A percentile compares a stretch with the other conserved stretches of the same genome.
Evolutionary conservation across 2,113 vertebrate genomes (phyloP).

Genomic region (Lonchura striata): DNA sequence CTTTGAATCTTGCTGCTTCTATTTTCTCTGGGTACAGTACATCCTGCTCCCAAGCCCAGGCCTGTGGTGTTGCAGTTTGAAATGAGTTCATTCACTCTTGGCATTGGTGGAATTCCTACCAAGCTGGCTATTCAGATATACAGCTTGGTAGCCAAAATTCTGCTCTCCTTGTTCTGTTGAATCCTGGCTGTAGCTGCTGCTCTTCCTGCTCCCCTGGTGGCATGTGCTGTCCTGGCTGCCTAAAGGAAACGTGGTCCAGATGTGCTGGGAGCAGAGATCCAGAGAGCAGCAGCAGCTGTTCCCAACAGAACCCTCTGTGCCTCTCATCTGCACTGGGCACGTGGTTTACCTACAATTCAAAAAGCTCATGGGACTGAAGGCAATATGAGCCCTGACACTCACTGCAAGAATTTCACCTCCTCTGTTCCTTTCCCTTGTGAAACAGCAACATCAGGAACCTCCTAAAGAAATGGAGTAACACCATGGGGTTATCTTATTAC

Average conservation of each 20-base stretch:
- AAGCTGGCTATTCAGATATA: neutral
- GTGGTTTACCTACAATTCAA: neutral
- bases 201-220: neutral
- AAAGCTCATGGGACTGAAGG: neutral
- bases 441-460: neutral
- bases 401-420: neutral
- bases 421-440: neutral
- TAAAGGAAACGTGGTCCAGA: neutral
- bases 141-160: neutral
- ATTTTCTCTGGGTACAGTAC: neutral
- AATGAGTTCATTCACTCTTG: neutral
- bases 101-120: neutral
- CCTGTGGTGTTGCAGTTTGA: neutral
- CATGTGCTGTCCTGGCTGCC: neutral
- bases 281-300: neutral
- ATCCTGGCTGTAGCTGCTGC: neutral
- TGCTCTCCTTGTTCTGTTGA: neutral
- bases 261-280: neutral
- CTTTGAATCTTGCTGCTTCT: neutral
- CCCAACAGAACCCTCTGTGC: neutral
- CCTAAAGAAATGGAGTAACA: neutral
- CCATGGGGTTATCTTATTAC: neutral
- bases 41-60: neutral
- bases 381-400: neutral
- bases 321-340: neutral